These are phyloP conservation scores for Rhagium mordax DNA, from an alignment of 2,888 invertebrate genomes.

Conservation along the genomic window DNA sequence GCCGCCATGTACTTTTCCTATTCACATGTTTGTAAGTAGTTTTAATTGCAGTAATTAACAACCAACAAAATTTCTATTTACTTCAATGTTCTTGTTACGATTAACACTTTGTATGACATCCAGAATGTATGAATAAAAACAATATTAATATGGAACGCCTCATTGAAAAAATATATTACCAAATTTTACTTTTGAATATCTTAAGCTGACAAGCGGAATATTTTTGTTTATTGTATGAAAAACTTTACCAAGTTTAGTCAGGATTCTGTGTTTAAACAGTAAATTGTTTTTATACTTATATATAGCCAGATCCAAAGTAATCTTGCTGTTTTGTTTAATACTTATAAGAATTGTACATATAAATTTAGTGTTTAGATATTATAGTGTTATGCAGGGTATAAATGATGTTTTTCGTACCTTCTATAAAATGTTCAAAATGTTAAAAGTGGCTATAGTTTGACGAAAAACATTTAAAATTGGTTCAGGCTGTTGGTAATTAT, in stretches of 20 bases:
- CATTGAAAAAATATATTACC: not conserved
- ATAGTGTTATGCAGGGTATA: slow-evolving; percentile 33
- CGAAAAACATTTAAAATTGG: slow-evolving; percentile 11
- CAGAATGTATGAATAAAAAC: too few species aligned
- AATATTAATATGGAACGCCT: too few species aligned
- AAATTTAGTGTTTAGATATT: slow-evolving; percentile 29
- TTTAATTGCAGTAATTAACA: not conserved
- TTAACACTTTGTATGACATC: too few species aligned
- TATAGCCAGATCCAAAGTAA: slow-evolving; percentile 7
- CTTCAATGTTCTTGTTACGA: too few species aligned
- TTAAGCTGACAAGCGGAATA: not conserved
- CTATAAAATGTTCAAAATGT: slow-evolving; percentile 20
- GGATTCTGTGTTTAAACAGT: not conserved
- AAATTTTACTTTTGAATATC: not conserved
- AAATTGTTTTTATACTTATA: not conserved
- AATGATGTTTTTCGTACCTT: slow-evolving; percentile 29
- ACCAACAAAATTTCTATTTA: too few species aligned
- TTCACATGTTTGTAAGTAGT: too few species aligned
- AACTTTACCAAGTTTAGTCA: too few species aligned
- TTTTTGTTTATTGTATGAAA: too few species aligned
- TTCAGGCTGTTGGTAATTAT: slow-evolving; percentile 16
- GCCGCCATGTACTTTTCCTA: too few species aligned
- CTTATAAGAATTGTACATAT: slow-evolving; percentile 15
- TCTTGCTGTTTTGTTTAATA: not conserved
- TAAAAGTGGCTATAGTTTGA: slow-evolving; percentile 17